Conservation (phyloP, 1,140 invertebrate genomes). For the Mizuhopecten yessoensis region DNA sequence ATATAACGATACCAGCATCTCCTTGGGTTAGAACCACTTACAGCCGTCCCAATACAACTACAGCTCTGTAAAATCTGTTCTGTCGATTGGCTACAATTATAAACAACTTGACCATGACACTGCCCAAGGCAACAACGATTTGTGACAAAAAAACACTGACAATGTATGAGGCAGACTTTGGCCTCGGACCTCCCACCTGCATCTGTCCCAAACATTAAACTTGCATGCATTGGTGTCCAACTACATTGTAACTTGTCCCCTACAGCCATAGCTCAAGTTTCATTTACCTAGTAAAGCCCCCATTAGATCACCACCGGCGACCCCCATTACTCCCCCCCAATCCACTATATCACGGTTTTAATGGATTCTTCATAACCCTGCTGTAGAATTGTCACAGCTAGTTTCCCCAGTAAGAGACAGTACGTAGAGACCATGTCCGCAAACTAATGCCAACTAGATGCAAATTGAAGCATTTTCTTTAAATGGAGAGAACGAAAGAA, state of each 20-base stretch:
- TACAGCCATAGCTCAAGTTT: not conserved
- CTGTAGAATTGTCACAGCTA: not conserved
- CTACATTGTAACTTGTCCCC: not conserved
- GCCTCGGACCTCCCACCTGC: not conserved
- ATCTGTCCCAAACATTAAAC: not conserved
- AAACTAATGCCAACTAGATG: not conserved
- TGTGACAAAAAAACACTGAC: not conserved
- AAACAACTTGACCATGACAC: conserved; percentile 2
- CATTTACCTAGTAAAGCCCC: not conserved
- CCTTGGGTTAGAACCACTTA: not conserved
- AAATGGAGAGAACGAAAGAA: conserved; percentile 9
- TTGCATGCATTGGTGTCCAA: not conserved
- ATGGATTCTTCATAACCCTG: conserved; percentile 18
- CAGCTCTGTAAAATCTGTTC: not conserved
- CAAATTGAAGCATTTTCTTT: conserved; percentile 39
- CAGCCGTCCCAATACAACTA: not conserved
- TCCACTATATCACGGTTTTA: not conserved
- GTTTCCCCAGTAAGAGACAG: not conserved
- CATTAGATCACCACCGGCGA: not conserved
- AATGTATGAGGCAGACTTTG: not conserved
- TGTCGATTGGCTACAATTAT: not conserved
- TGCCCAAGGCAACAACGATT: not conserved
- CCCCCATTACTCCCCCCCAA: not conserved
- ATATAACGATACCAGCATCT: not conserved
- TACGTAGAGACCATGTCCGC: not conserved